phyloP scores from a whole-genome alignment of 2,113 vertebrate species.

The Emydura subglobosa region DNA sequence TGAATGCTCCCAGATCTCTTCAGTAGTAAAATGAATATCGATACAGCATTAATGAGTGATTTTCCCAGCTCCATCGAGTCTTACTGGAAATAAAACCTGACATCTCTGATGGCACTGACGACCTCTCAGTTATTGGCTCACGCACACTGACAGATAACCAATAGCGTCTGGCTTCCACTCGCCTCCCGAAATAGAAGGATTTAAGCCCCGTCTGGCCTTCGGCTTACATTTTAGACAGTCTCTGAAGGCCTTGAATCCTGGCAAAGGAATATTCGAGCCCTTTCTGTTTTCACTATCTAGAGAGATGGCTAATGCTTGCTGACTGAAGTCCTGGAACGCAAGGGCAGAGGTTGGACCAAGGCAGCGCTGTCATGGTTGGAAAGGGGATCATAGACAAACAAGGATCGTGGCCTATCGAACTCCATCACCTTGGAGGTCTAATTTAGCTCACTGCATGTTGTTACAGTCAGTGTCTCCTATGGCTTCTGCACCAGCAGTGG shows the following conservation, averaged over 20 bases:
- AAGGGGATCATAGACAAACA: background rate
- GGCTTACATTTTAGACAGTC: background rate
- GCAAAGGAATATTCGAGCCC: background rate
- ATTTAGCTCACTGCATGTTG: background rate
- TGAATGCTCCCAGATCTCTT: slow-evolving; percentile 52
- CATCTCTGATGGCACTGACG: slow-evolving; percentile 71
- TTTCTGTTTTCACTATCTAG: background rate
- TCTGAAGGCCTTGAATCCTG: background rate
- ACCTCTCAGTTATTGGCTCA: slow-evolving; percentile 26
- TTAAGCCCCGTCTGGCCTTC: background rate
- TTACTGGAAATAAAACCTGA: slow-evolving; percentile 80
- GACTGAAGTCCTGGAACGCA: background rate
- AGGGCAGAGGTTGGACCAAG: background rate
- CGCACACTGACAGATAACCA: slow-evolving; percentile 57
- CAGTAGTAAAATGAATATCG: slow-evolving; percentile 77
- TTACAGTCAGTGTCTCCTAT: background rate
- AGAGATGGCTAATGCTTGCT: background rate
- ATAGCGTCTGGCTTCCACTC: background rate
- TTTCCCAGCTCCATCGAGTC: slow-evolving; percentile 74
- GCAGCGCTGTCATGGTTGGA: background rate
- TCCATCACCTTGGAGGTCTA: background rate
- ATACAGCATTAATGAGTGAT: slow-evolving; percentile 78
- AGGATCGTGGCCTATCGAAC: background rate
- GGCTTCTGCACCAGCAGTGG: background rate
- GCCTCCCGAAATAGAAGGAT: slow-evolving; percentile 36